Base-by-base conservation (phyloP, 2,113 vertebrate species). In the Tichodroma muraria region DNA sequence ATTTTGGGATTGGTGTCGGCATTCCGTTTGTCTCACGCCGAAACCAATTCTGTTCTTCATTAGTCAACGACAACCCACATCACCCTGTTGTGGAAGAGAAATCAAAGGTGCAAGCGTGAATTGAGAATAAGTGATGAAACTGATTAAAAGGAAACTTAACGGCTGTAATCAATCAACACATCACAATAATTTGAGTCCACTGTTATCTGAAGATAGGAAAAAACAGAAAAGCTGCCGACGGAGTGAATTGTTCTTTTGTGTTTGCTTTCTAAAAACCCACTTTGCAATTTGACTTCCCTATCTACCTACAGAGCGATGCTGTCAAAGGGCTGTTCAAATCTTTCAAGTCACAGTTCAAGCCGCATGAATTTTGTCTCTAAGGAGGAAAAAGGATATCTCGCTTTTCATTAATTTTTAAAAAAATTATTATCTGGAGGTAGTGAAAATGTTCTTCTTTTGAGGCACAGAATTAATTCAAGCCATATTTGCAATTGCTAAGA, bases 21-120 rank as follows among this genome's bases (percentile, higher is more conserved):
- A 97, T 98, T 98, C 96, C 95, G 97, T 98, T 98, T 98, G 98
- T 98, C 98, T 98, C 96, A 93, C 42, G 98, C 97, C 95, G 80
- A 97, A 98, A 97, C 97, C 97, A 98, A 98, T 98, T 98, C 97
- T 98, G 96, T 93, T 98, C 96, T 97, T 97, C 98, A 98, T 98
- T 98, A 98, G 97, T 98, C 98, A 98, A 95, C 84, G 98, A 98
- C 98, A 98, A 96, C 91, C 94, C 95, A 68, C 78, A 98, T 98
- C 97, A 98, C 96, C 93, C 94, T 93, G 95, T 93, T 97, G 95
- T 85, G 94, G 97, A 94, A 97, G 87, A 97, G 95, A 97, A 98
- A 98, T 97, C 97, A 98, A 97, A 98, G 98, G 97, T 96, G 97
- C 96, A 91, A 97, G 95, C 28, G 30, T 95, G 97, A 95, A 95